Evolutionary conservation across 2,888 invertebrate genomes (phyloP).

Genomic region (Cataglyphis cursor): DNA sequence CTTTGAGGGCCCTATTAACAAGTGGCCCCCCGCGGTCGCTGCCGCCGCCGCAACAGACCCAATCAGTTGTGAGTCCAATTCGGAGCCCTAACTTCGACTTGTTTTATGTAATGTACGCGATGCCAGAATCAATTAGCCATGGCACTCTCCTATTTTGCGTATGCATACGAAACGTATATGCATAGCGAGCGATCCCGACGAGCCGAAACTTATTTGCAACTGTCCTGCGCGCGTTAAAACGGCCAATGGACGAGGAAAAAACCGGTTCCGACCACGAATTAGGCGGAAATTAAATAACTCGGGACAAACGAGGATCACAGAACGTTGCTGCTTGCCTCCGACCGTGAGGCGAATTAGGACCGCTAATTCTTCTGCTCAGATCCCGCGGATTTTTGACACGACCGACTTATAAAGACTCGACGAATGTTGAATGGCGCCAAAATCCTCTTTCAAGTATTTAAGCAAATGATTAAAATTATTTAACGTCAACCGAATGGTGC

Average conservation of each 20-base stretch:
- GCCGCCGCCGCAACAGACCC: conserved; percentile 77
- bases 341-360: conserved; percentile 52
- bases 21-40: conserved; percentile 81
- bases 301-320: conserved; percentile 64
- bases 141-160: conserved; percentile 80
- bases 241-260: conserved; percentile 65
- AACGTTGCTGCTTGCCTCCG: conserved; percentile 58
- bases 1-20: conserved; percentile 82
- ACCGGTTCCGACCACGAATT: conserved; percentile 75
- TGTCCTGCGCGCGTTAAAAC: conserved; percentile 61
- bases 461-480: conserved; percentile 13
- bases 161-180: conserved; percentile 71
- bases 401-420: background rate
- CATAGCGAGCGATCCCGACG: conserved; percentile 64
- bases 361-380: conserved; percentile 48
- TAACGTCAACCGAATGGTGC: background rate
- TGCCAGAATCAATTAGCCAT: conserved; percentile 82
- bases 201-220: conserved; percentile 74
- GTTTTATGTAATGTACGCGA: conserved; percentile 82
- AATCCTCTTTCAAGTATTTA: background rate
- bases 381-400: conserved; percentile 54
- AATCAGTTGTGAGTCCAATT: conserved; percentile 78
- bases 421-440: conserved; percentile 14
- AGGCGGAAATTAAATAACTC: conserved; percentile 78
- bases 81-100: conserved; percentile 73